These are phyloP conservation scores for Napeogenes inachia DNA, from an alignment of 2,888 invertebrate genomes.

Conservation along the genomic window DNA sequence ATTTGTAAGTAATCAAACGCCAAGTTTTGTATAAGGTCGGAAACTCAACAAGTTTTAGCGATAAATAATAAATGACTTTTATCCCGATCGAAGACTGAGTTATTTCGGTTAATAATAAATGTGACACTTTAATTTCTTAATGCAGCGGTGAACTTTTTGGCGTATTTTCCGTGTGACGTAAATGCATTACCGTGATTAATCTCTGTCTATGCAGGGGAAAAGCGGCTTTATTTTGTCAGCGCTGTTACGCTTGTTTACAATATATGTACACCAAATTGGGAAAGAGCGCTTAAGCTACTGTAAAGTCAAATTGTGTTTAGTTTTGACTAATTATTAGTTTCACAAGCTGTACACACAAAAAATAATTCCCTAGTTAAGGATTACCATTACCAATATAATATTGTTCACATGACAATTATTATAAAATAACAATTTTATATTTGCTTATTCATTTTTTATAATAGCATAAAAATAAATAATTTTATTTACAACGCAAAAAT, in stretches of 20 bases:
- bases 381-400: too few species aligned
- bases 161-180: neutral
- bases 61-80: conserved; percentile 26
- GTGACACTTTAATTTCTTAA: conserved; percentile 22
- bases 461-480: too few species aligned
- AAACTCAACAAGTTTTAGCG: conserved; percentile 22
- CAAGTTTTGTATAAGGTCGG: conserved; percentile 8
- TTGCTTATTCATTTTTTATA: too few species aligned
- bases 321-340: too few species aligned
- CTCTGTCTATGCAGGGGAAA: neutral
- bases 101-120: conserved; percentile 18
- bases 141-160: conserved; percentile 2
- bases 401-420: too few species aligned
- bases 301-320: too few species aligned
- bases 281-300: too few species aligned
- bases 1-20: conserved; percentile 3
- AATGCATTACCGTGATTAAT: conserved; percentile 5
- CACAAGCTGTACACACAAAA: too few species aligned
- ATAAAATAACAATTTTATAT: too few species aligned
- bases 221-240: neutral
- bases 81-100: conserved; percentile 20
- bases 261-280: neutral
- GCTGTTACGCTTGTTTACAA: neutral
- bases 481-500: too few species aligned
- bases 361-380: too few species aligned